A percentile compares a stretch with the other conserved stretches of the same genome.
Conservation (phyloP, 2,888 invertebrate species). For the Morpho deidamia region DNA sequence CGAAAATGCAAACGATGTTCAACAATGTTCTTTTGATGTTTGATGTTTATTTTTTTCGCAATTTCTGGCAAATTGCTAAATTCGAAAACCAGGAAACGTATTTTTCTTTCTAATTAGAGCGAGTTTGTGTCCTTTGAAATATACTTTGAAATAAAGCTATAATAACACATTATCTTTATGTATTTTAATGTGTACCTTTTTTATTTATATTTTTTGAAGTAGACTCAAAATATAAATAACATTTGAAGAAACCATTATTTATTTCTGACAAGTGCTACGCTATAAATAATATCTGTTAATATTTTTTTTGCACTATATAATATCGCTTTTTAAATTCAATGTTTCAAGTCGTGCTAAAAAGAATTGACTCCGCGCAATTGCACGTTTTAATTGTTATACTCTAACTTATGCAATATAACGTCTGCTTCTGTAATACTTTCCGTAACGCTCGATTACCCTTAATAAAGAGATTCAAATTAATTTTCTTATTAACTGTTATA, state of each 20-base stretch:
- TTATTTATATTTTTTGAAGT: no score
- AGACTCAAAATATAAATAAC: no score
- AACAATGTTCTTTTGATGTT: slow-evolving; percentile 21
- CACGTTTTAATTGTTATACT: slow-evolving; percentile 75
- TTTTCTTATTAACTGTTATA: slow-evolving; percentile 55
- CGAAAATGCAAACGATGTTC: slow-evolving; percentile 19
- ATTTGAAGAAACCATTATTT: no score
- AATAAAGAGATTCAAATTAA: slow-evolving; percentile 70
- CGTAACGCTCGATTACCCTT: slow-evolving; percentile 74
- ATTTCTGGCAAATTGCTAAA: slow-evolving; percentile 9
- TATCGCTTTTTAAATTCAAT: no score
- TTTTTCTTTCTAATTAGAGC: slow-evolving; percentile 6
- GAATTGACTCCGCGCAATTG: slow-evolving; percentile 66
- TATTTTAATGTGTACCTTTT: no score
- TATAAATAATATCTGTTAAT: no score
- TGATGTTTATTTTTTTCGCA: background rate
- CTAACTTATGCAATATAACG: slow-evolving; percentile 76
- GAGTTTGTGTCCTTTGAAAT: slow-evolving; percentile 7
- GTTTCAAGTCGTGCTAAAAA: slow-evolving; percentile 56
- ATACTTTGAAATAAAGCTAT: background rate
- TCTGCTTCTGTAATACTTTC: slow-evolving; percentile 75
- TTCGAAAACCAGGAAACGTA: slow-evolving; percentile 12
- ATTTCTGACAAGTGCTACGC: no score
- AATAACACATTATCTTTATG: no score
- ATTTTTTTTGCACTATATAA: no score